A percentile compares a stretch with the other conserved stretches of the same genome.
Evolutionary conservation across 2,888 invertebrate genomes (phyloP).

Genomic region (Folsomia candida): DNA sequence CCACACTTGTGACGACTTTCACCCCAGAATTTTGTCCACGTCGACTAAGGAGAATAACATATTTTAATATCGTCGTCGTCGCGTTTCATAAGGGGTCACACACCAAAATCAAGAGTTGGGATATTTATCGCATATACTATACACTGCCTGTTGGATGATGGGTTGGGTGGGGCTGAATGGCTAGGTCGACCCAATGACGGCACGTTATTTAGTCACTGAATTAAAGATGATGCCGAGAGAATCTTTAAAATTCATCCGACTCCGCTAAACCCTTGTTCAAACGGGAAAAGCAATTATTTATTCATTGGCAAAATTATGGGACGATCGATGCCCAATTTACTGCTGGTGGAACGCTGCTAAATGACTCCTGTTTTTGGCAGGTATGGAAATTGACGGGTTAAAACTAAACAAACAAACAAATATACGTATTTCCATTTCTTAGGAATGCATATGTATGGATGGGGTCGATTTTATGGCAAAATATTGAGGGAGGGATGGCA

Average conservation of each 20-base stretch:
- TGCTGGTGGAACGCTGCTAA: neutral
- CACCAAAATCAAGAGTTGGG: no score
- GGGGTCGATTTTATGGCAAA: neutral
- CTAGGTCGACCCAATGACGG: no score
- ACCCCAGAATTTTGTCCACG: neutral
- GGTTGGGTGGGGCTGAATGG: no score
- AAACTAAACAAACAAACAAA: neutral
- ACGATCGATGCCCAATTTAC: constrained; percentile 8
- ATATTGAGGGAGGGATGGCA: neutral
- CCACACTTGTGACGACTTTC: neutral
- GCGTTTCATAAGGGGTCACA: neutral
- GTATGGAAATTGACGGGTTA: neutral
- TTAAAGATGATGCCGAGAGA: neutral
- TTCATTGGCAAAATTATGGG: neutral
- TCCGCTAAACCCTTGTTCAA: constrained; percentile 5
- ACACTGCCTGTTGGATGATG: no score
- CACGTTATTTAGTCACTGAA: neutral
- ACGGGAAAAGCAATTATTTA: constrained; percentile 1
- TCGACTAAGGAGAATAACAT: neutral
- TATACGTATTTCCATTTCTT: no score
- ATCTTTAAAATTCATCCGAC: constrained; percentile 1
- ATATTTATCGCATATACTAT: no score
- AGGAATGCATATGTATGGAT: no score
- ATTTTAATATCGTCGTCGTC: neutral
- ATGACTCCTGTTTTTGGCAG: no score